Evolutionary conservation across 2,888 invertebrate genomes (phyloP).

Genomic region (Drosophila dives): DNA sequence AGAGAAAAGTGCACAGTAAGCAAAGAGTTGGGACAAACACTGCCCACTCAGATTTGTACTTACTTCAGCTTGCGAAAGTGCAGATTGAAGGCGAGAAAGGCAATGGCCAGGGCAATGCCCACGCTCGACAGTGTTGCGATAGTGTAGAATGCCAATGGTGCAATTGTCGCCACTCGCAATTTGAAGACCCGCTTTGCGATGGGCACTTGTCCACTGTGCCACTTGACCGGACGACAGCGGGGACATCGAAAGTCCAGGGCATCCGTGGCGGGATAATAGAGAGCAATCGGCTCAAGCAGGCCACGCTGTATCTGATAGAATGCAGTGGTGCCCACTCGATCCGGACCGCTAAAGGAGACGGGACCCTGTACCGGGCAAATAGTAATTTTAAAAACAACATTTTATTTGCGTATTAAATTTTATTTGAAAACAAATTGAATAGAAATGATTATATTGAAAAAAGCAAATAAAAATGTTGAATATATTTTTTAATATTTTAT

Average conservation of each 20-base stretch:
- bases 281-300: conserved; percentile 89
- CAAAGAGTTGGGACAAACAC: conserved; percentile 12
- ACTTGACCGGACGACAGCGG: conserved; percentile 88
- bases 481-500: background rate
- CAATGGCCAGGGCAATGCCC: conserved; percentile 90
- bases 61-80: conserved; percentile 93
- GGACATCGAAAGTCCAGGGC: conserved; percentile 89
- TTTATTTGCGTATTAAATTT: conserved; percentile 1
- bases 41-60: conserved; percentile 52
- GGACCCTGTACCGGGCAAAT: conserved; percentile 89
- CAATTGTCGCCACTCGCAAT: conserved; percentile 91
- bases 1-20: conserved; percentile 52
- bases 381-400: background rate
- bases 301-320: conserved; percentile 95
- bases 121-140: conserved; percentile 90
- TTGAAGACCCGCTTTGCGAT: conserved; percentile 92
- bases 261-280: conserved; percentile 88
- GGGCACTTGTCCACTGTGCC: conserved; percentile 92
- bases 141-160: conserved; percentile 90
- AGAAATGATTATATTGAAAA: background rate
- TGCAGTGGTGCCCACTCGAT: conserved; percentile 93
- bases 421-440: conserved; percentile 4
- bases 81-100: conserved; percentile 92
- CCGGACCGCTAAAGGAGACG: conserved; percentile 94
- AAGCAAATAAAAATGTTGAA: background rate